Percentiles rank a stretch among this genome's conserved stretches.
These are phyloP conservation scores for Melanerpes formicivorus DNA, from an alignment of 2,113 vertebrate genomes.

Conservation along the genomic window DNA sequence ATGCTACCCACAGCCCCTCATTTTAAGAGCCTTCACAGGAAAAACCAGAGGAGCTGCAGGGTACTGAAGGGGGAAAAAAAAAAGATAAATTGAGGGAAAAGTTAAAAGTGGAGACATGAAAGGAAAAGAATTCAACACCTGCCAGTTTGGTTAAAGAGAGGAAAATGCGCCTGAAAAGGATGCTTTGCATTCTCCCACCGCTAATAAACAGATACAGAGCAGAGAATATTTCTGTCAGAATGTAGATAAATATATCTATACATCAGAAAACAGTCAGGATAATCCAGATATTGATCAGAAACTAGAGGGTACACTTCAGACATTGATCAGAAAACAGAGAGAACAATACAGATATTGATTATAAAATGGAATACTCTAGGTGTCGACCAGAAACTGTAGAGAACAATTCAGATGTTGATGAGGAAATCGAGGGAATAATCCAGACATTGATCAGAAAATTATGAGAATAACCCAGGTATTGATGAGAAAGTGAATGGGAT, in stretches of 20 bases:
- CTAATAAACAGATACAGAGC: not conserved
- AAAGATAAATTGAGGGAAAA: not conserved
- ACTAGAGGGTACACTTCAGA: too few species aligned
- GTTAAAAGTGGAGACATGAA: too few species aligned
- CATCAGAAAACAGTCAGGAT: not conserved
- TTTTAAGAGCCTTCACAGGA: not conserved
- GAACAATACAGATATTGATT: too few species aligned
- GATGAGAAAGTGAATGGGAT: too few species aligned
- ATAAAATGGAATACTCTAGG: not conserved
- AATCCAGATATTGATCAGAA: not conserved
- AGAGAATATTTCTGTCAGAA: not conserved
- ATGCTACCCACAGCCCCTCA: not conserved
- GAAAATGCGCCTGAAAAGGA: too few species aligned
- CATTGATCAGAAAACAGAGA: too few species aligned
- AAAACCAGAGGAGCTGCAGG: not conserved
- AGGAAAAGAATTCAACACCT: too few species aligned
- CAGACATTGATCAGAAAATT: not conserved
- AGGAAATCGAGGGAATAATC: not conserved
- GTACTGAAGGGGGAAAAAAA: accelerated
- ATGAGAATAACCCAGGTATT: not conserved
- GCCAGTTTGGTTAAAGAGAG: too few species aligned
- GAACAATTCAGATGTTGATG: not conserved
- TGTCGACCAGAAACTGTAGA: not conserved
- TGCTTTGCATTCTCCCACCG: too few species aligned
- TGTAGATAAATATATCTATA: not conserved